Evolutionary conservation across 1,140 invertebrate genomes (phyloP), one percentile per base, ranked within the genome.

Genomic region (Chironomus striatipennis): DNA sequence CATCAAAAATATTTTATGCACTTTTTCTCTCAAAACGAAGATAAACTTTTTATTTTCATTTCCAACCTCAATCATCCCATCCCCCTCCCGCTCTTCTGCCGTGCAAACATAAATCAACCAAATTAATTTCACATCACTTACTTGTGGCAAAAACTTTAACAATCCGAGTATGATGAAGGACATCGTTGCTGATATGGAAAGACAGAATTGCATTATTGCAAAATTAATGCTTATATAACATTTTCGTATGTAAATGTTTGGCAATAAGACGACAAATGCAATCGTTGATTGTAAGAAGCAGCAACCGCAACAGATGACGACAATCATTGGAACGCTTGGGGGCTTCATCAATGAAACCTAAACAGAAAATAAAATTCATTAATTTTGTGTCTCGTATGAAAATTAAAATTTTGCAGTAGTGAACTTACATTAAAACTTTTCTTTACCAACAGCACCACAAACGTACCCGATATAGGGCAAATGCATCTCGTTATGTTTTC

Each of bases 181-280:
- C 87, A 90, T 89, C 18, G 87, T 84, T 21, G 85, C 85, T 6
- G 85, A 82, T 34, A 88, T 82, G 42, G 88, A 86, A 47, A 83
- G 80, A 77, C 88, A 89, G 77, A 87, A 89, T 77, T 90, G 88
- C 75, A 90, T 83, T 82, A 90, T 90, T 64, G 90, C 82, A 82
- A 89, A 89, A 77, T 88, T 86, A 24, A 89, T 79, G 79, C 88
- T 70, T 10, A 70, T 70, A 18, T 70, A 89, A 74, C 85, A 88
- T 73, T 85, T 85, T 75, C 85, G 84, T 75, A 85, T 86, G 79
- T 85, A 86, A 85, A 88, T 88, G 77, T 86, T 86, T 18, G 83
- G 82, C 21, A 86, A 78, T 15, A 89, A 81, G 73, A 89, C 83
- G 47, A 87, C 78, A 7, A 85, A 83, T 2, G 87, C 83, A 7